Evolutionary conservation across 2,888 invertebrate genomes (phyloP), one percentile per base, ranked within the genome.

Genomic region (Andrena trimmerana): DNA sequence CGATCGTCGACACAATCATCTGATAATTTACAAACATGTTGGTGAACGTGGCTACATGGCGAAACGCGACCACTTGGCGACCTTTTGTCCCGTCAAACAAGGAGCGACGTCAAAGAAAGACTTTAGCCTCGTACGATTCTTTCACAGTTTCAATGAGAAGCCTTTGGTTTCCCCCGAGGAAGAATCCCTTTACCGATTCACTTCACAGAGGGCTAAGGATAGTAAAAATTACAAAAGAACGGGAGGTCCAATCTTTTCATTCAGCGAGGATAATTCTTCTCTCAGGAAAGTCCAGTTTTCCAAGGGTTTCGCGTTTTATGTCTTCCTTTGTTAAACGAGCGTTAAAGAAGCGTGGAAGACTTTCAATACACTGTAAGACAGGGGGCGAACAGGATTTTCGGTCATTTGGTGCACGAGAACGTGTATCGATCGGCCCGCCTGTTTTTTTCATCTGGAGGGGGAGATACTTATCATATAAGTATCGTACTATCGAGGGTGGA

Each of bases 1-100:
- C 60, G 67, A 82, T 82, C 63, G 79, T 77, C 10, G 65, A 67
- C 16, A 73, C 73, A 59, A 74, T 70, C 73, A 48, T 74, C 60
- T 31, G 73, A 60, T 66, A 42, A 81, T 65, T 71, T 67, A 50
- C 57, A 50, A 73, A 33, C 42, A 42, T 36, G 57, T 78, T 36
- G 42, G 27, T 59, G 42, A 36, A 13, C 42, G 59, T 57, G 63
- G 2, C 48, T 63, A 68, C 54, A 24, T 29, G n/a, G 29, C 29
- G 69, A n/a, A 57, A 69, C 69, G 36, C 69, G 36, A 57, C 27
- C 57, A 54, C 42, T 70, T 70, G 59, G 69, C 59, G 29, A 70
- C 72, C 24, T 54, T 52, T 63, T 62, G 63, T 27, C 54, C 50
- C 13, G 13, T 29, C 59, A 59, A 69, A n/a, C 42, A 24, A 50